Base-by-base conservation (phyloP, 2,113 vertebrate genomes). In the Aplodontia rufa region DNA sequence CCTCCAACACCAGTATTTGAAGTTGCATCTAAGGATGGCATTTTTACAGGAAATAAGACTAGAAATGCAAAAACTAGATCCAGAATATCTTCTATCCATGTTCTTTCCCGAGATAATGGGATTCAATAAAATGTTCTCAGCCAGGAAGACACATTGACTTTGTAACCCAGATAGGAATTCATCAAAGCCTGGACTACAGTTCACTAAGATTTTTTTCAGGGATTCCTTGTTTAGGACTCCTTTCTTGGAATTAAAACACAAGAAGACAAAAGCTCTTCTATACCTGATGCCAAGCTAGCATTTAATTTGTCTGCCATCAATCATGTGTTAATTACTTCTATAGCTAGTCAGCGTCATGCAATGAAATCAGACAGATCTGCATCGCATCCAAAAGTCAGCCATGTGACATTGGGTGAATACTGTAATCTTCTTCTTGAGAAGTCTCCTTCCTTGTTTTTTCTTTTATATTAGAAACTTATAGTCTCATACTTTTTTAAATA, bases 171-270 rank as follows among this genome's bases (percentile, higher is more conserved):
- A 45, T 20, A 24, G 22, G 37, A 42, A 60, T 20, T 74, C n/a
- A 20, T 4, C 16, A 20, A 20, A 94, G 20, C 49, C 28, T 53
- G 12, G 1, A 6, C 4, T 45, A 37, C 30, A 40, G 32, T n/a
- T 32, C 5, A 2, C 12, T 26, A 47, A 30, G n/a, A 32, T 19
- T 64, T 49, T 3, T 3, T 35, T 28, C 9, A 37, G 37, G n/a
- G 11, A 4, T 3, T 4, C 30, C 51, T 60, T 53, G 11, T 47
- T 80, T 30, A n/a, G 2, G 1, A 24, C 0, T 10, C 7, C 12
- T 83, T 91, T 49, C 28, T 49, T 35, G 22, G 30, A 83, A 69
- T 80, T 55, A 49, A 64, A 80, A 75, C 28, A 75, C 58, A 35
- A 17, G 55, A 11, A 60, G 19, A 55, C 37, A 69, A 28, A 64